phyloP scores from a whole-genome alignment of 2,797 vertebrate genomes.

The Anolis apletophallus region DNA sequence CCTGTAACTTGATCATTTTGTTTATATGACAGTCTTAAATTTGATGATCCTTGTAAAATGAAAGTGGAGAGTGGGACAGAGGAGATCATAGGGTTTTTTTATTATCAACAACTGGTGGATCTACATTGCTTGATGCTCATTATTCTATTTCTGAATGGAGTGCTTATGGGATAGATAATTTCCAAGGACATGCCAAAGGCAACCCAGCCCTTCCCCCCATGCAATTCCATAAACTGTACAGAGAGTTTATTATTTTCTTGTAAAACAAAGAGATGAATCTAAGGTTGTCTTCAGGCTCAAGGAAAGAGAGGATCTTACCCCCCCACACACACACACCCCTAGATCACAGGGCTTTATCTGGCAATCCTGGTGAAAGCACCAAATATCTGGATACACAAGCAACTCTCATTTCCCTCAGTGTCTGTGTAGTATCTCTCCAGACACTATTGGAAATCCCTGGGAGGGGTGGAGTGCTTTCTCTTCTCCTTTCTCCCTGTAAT shows the following conservation, averaged over 20 bases:
- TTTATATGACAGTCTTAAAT: not conserved
- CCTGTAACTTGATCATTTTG: not conserved
- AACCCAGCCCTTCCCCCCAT: not conserved
- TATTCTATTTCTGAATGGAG: not conserved
- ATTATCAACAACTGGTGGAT: not conserved
- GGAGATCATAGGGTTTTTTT: not conserved
- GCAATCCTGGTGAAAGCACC: too few relatives aligned
- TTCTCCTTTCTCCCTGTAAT: too few relatives aligned
- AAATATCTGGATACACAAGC: not conserved
- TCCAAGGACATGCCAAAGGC: not conserved
- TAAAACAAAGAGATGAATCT: not conserved
- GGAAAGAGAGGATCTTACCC: too few relatives aligned
- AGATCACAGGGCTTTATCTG: too few relatives aligned
- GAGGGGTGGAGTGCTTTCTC: too few relatives aligned
- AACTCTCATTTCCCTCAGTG: not conserved
- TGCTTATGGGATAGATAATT: not conserved
- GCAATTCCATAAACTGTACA: not conserved
- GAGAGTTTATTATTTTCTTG: not conserved
- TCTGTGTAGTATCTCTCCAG: not conserved
- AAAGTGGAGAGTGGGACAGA: not conserved
- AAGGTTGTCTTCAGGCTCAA: not conserved
- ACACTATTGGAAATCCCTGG: not conserved
- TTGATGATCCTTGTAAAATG: slow-evolving; percentile 4
- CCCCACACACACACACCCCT: too few relatives aligned
- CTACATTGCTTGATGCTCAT: not conserved